Percentiles rank a stretch among this genome's conserved stretches.
Conservation (phyloP, 2,797 vertebrate genomes). For the Intellagama lesueurii region DNA sequence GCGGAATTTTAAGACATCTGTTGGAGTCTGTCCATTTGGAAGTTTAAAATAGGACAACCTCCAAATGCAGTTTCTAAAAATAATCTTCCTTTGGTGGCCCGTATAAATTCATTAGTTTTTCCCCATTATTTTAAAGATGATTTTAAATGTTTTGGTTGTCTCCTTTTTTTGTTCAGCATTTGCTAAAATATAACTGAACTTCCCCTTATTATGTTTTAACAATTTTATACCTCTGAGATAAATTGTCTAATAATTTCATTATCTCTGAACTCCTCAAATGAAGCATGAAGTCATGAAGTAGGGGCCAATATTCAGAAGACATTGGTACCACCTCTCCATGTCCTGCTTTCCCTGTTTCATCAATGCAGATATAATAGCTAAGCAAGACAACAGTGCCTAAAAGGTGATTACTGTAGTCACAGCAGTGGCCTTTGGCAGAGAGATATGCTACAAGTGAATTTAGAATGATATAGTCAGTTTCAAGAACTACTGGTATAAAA, state of each 20-base stretch:
- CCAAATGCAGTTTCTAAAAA: background rate
- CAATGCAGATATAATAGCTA: background rate
- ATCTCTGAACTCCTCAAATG: background rate
- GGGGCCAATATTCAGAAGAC: background rate
- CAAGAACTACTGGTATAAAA: background rate
- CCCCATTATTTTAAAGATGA: background rate
- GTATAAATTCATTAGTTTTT: background rate
- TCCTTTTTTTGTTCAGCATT: background rate
- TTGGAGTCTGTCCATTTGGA: constrained; percentile 38
- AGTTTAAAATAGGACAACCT: background rate
- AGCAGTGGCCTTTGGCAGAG: background rate
- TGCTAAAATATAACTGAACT: background rate
- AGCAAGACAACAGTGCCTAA: background rate
- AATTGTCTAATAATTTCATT: background rate
- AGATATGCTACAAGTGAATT: background rate
- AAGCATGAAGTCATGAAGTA: background rate
- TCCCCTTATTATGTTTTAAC: background rate
- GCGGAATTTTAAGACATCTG: constrained; percentile 54
- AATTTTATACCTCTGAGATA: background rate
- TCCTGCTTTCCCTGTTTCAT: background rate
- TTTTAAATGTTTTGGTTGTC: background rate
- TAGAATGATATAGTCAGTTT: background rate
- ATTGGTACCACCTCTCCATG: background rate
- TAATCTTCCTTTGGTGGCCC: background rate
- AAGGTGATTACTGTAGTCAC: background rate